Evolutionary conservation across 2,113 vertebrate genomes (phyloP), one percentile per base, ranked within the genome.

Genomic region (Centropristis striata): DNA sequence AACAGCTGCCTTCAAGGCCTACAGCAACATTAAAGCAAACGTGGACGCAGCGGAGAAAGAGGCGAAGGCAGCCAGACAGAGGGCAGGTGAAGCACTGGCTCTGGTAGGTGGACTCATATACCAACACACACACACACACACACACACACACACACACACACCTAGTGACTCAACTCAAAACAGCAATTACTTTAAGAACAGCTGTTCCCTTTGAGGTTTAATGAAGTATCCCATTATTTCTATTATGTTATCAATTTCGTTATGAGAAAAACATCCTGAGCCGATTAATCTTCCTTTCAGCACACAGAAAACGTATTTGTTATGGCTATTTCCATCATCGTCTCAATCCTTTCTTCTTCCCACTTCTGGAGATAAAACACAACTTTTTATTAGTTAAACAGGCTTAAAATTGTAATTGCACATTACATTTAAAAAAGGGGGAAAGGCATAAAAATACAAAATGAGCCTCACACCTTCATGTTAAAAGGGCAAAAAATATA

Each of bases 1-100:
- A 76, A 99, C 98, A 0, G 96, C 96, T 61, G 98, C 98, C 66
- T 98, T 99, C 94, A 98, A 96, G 47, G 97, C 98, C 81, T 99
- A 99, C 55, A 98, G 95, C 81, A 98, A 98, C 84, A 99, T 99
- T 92, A 99, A 99, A 86, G 93, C 96, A 53, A 92, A 93, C 61
- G 96, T 95, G 8, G 97, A 97, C 0, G 95, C 96, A 81, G 98
- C 98, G 21, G 98, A 99, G 89, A 96, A 92, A 84, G 91, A 97
- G 81, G 97, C 98, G 32, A 96, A 93, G 88, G 93, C 95, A 79
- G 98, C 97, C 23, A 98, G 94, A 81, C 95, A 89, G 87, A 93
- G 91, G 44, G 97, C 97, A 2, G 92, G 90, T 1, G 97, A 98
- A 85, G 97, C 98, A 4, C 93, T 96, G 75, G 80, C 93, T 74